Percentiles rank a stretch among this genome's conserved stretches.
Conservation (phyloP, 2,888 invertebrate species). For the Steinernema hermaphroditum region DNA sequence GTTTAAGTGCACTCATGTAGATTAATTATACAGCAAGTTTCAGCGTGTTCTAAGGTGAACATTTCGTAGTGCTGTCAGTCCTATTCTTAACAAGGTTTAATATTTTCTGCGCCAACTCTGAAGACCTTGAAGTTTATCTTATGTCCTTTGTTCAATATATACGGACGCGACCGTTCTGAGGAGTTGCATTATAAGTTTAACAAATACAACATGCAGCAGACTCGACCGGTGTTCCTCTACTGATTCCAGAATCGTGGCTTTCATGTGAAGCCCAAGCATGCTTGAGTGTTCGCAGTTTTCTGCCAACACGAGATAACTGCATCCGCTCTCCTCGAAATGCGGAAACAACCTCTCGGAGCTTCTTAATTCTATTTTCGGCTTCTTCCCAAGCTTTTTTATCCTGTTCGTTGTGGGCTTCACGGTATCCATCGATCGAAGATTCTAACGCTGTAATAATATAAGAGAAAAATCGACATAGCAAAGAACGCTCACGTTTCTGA, state of each 20-base stretch:
- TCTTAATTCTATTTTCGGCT: constrained; percentile 3
- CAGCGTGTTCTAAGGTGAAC: too few relatives aligned
- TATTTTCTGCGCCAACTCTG: too few relatives aligned
- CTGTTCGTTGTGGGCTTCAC: neutral
- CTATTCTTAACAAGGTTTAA: too few relatives aligned
- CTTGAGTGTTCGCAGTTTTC: neutral
- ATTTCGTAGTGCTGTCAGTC: too few relatives aligned
- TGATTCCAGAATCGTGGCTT: constrained; percentile 20
- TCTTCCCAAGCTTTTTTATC: neutral
- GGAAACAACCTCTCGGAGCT: neutral
- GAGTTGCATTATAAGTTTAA: too few relatives aligned
- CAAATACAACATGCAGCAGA: too few relatives aligned
- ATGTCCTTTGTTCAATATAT: too few relatives aligned
- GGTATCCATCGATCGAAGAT: constrained; percentile 15
- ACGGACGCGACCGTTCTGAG: too few relatives aligned
- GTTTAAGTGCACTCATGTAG: too few relatives aligned
- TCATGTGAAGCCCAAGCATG: neutral
- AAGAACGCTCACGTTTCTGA: constrained; percentile 48
- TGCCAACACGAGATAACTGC: neutral
- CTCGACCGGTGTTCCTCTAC: neutral
- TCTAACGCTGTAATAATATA: neutral
- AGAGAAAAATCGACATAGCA: neutral
- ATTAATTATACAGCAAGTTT: too few relatives aligned
- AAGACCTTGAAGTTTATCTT: too few relatives aligned
- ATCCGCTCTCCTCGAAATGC: constrained; percentile 17